phyloP scores from a whole-genome alignment of 1,140 invertebrate genomes.

The Lasioglossum albipes region DNA sequence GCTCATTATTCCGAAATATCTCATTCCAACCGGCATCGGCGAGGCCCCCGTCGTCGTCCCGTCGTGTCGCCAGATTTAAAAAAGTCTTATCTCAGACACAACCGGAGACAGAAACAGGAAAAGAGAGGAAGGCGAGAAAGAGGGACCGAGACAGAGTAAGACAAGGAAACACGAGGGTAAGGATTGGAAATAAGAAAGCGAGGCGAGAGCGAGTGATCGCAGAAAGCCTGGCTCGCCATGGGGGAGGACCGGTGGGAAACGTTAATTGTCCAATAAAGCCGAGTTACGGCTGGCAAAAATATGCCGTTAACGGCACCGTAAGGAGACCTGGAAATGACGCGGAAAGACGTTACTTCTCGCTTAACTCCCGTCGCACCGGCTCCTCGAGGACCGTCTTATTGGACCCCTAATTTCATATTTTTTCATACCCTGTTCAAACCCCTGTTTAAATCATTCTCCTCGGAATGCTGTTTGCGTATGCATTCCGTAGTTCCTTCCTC shows the following conservation, averaged over 20 bases:
- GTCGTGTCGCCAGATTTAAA: conserved; percentile 73
- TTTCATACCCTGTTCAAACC: no score
- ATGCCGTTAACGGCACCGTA: conserved; percentile 67
- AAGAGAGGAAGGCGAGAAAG: neutral
- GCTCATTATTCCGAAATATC: conserved; percentile 80
- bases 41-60: conserved; percentile 53
- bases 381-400: conserved; percentile 19
- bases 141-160: no score
- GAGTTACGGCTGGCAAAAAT: conserved; percentile 75
- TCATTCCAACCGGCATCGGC: conserved; percentile 68
- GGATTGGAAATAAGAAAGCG: conserved; percentile 46
- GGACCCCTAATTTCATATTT: conserved; percentile 12
- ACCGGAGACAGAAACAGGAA: conserved; percentile 38
- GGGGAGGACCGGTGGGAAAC: conserved; percentile 61
- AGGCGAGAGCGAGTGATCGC: conserved; percentile 9
- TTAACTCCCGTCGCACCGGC: conserved; percentile 42
- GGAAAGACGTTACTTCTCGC: conserved; percentile 67
- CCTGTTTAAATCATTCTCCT: no score
- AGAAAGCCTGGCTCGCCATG: conserved; percentile 33
- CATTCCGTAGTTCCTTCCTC: no score
- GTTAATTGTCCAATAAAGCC: conserved; percentile 79
- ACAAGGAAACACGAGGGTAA: neutral
- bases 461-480: no score
- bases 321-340: conserved; percentile 71
- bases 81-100: conserved; percentile 70